These are phyloP conservation scores for Grammomys surdaster DNA, from an alignment of 2,113 vertebrate species.

Conservation along the genomic window DNA sequence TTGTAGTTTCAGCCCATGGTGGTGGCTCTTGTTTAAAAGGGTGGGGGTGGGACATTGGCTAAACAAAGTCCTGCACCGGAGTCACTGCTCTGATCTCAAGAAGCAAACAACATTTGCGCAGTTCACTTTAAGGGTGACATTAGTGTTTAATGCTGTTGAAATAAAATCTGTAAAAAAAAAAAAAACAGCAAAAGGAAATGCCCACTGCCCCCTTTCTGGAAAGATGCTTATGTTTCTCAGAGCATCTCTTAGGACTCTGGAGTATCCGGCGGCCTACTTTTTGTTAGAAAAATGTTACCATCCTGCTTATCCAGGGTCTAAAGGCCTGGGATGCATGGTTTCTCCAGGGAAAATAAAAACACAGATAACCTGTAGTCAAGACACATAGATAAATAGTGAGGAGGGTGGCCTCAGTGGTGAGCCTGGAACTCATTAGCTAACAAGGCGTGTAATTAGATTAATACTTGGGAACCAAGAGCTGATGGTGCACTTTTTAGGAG, in stretches of 20 bases:
- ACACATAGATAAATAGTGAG: conserved; percentile 74
- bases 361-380: conserved; percentile 26
- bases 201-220: not conserved
- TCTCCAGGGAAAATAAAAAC: conserved; percentile 12
- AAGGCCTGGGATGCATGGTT: conserved; percentile 40
- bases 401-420: conserved; percentile 75
- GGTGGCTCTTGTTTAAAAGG: not conserved
- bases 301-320: not conserved
- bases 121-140: conserved; percentile 68
- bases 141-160: conserved; percentile 48
- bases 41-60: not conserved
- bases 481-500: conserved; percentile 77
- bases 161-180: conserved; percentile 40
- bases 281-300: not conserved
- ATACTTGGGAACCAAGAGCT: conserved; percentile 83
- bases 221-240: not conserved
- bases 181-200: not conserved
- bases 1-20: not conserved
- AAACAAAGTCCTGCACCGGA: not conserved
- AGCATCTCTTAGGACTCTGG: not conserved
- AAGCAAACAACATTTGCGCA: not conserved
- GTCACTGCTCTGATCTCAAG: not conserved
- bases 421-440: conserved; percentile 86
- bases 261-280: not conserved
- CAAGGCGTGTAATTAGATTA: conserved; percentile 87